Evolutionary conservation across 2,888 invertebrate genomes (phyloP).

Genomic region (Pelosia muscerda): DNA sequence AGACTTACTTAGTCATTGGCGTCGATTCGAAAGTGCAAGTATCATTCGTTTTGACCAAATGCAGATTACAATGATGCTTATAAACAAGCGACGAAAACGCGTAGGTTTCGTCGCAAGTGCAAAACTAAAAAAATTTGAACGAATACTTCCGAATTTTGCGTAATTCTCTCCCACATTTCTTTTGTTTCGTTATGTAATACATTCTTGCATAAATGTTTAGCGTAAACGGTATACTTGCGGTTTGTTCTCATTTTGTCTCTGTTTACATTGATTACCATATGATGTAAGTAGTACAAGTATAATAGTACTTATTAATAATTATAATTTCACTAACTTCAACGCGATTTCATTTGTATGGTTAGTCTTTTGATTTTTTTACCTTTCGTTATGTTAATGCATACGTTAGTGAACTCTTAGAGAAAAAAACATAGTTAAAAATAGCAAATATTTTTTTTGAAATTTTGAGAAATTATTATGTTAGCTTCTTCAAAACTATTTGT

Average conservation of each 20-base stretch:
- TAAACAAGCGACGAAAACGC: slow-evolving; percentile 36
- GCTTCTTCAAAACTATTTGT: no score
- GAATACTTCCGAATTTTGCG: slow-evolving; percentile 50
- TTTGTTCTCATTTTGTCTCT: slow-evolving; percentile 44
- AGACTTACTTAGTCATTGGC: slow-evolving; percentile 63
- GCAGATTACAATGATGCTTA: slow-evolving; percentile 41
- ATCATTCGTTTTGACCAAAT: slow-evolving; percentile 50
- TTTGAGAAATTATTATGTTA: no score
- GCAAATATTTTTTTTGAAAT: no score
- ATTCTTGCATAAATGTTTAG: slow-evolving; percentile 48
- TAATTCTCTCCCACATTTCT: slow-evolving; percentile 45
- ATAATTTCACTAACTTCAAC: slow-evolving; percentile 8
- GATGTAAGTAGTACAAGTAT: slow-evolving; percentile 32
- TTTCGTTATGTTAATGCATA: slow-evolving; percentile 1
- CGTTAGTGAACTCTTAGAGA: background rate
- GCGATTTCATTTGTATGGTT: background rate
- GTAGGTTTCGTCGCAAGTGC: slow-evolving; percentile 10
- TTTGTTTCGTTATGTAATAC: slow-evolving; percentile 43
- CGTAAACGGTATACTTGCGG: slow-evolving; percentile 39
- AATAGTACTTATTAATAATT: slow-evolving; percentile 18
- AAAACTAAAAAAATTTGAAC: slow-evolving; percentile 4
- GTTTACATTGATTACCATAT: slow-evolving; percentile 36
- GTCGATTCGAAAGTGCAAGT: slow-evolving; percentile 80
- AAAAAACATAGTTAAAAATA: background rate
- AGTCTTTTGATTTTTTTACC: background rate